A percentile compares a stretch with the other conserved stretches of the same genome.
Conservation (phyloP, 2,888 invertebrate genomes). For the Andrena fulva region DNA sequence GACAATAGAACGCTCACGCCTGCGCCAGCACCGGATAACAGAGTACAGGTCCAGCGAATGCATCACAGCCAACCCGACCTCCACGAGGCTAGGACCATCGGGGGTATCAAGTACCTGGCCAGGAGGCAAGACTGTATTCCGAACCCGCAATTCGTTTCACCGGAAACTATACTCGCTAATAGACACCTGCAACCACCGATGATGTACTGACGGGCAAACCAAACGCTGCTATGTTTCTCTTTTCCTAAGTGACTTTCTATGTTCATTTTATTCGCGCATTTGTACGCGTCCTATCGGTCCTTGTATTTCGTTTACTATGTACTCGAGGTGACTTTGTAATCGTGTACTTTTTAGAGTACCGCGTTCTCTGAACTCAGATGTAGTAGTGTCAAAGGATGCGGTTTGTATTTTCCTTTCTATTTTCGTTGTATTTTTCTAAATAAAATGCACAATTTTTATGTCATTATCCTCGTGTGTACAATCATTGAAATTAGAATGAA, state of each 20-base stretch:
- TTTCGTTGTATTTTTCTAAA: conserved; percentile 12
- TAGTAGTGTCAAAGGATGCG: background rate
- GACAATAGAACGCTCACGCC: background rate
- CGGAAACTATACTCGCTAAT: conserved; percentile 49
- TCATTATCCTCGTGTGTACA: no score
- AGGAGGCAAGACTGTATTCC: conserved; percentile 71
- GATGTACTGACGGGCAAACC: conserved; percentile 19
- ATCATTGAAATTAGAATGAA: no score
- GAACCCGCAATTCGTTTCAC: conserved; percentile 43
- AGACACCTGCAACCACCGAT: conserved; percentile 36
- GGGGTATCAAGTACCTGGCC: conserved; percentile 77
- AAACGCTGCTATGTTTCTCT: background rate
- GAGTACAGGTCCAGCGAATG: conserved; percentile 14
- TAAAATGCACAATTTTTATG: conserved; percentile 8
- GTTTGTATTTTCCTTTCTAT: conserved; percentile 4
- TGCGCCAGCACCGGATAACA: background rate
- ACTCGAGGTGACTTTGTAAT: background rate
- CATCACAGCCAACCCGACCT: conserved; percentile 59
- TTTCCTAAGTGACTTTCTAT: background rate
- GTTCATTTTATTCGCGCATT: background rate
- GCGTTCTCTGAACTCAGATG: background rate
- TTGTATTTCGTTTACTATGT: background rate
- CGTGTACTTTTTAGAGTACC: conserved; percentile 17
- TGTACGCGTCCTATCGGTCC: background rate
- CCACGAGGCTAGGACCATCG: conserved; percentile 74